Evolutionary conservation across 2,113 vertebrate species (phyloP).

Genomic region (Daphoenositta chrysoptera): DNA sequence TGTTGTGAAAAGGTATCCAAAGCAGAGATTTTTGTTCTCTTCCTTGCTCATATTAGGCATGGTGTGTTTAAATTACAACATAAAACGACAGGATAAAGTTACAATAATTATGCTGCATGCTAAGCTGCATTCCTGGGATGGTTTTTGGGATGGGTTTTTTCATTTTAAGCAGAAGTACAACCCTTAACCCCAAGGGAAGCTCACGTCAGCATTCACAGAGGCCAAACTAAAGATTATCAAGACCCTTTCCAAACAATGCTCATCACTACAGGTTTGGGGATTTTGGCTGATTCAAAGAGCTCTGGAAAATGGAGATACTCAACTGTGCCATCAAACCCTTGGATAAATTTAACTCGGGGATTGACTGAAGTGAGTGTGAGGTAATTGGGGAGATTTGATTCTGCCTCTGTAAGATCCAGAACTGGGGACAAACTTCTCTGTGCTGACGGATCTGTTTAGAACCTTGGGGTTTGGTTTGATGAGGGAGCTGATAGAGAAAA

Average conservation of each 20-base stretch:
- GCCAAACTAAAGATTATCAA: background rate
- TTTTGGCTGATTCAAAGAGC: background rate
- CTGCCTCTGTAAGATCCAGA: background rate
- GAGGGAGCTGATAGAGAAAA: background rate
- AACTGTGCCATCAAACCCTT: background rate
- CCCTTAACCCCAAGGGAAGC: background rate
- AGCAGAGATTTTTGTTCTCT: background rate
- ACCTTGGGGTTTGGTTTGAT: background rate
- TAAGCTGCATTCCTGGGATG: background rate
- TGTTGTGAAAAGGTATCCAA: background rate
- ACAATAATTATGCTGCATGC: too few species aligned
- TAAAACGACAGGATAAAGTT: background rate
- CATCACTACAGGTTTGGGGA: rapidly evolving
- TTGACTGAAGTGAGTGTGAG: background rate
- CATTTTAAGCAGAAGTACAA: background rate
- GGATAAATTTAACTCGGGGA: background rate
- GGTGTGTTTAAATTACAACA: background rate
- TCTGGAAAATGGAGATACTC: background rate
- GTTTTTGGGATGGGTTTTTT: background rate
- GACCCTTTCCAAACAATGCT: background rate
- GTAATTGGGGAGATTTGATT: background rate
- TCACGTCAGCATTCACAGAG: background rate
- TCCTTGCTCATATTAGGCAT: background rate
- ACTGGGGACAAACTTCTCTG: background rate
- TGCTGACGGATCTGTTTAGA: background rate